These are phyloP conservation scores for Ceyx cyanopectus DNA, from an alignment of 2,113 vertebrate species.

Conservation along the genomic window DNA sequence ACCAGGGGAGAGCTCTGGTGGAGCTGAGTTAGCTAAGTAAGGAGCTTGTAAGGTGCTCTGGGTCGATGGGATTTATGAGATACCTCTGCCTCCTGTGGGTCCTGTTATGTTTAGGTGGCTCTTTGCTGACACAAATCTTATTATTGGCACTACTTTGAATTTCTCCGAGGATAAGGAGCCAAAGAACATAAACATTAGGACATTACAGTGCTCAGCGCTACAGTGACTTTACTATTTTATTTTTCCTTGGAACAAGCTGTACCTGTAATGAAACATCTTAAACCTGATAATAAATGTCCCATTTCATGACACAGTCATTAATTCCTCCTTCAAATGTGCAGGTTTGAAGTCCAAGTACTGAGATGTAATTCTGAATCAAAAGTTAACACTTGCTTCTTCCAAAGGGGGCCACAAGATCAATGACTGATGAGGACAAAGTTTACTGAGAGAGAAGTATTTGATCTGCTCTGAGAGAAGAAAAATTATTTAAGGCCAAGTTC, in stretches of 20 bases:
- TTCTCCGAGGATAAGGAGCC: neutral
- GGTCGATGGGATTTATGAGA: neutral
- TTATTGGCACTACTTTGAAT: neutral
- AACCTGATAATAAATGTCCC: neutral
- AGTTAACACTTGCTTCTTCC: neutral
- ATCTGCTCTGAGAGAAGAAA: neutral
- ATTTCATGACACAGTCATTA: neutral
- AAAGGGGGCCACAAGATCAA: neutral
- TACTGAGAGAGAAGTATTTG: neutral
- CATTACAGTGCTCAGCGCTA: neutral
- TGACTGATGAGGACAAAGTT: neutral
- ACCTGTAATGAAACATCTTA: neutral
- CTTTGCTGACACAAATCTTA: neutral
- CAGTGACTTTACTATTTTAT: neutral
- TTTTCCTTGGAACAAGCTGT: conserved; percentile 4
- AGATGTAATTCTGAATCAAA: neutral
- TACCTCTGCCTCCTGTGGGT: neutral
- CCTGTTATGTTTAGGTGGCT: neutral
- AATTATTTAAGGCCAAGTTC: neutral
- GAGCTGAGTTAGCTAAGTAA: neutral
- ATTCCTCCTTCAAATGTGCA: neutral
- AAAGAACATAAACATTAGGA: neutral
- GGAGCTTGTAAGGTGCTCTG: neutral
- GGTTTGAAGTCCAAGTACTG: neutral
- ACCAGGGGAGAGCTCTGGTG: neutral